Evolutionary conservation across 2,797 vertebrate genomes (phyloP).

Genomic region (Lepidocolaptes lacrymiger): DNA sequence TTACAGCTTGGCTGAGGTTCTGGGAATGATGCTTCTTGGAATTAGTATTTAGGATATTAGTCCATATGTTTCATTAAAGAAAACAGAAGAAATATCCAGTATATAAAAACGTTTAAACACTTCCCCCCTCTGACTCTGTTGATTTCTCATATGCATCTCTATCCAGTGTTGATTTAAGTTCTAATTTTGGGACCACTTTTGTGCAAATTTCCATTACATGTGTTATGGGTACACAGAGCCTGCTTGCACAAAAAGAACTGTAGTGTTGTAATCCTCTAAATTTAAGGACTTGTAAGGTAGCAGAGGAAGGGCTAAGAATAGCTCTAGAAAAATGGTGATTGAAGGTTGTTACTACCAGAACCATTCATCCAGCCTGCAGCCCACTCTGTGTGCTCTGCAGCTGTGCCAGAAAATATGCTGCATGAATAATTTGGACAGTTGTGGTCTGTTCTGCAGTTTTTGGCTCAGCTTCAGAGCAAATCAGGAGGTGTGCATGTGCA

Average conservation of each 20-base stretch:
- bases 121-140: not conserved
- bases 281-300: conserved; percentile 1
- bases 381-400: not conserved
- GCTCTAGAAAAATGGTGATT: not conserved
- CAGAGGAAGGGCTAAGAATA: not conserved
- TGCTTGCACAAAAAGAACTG: not conserved
- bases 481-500: not conserved
- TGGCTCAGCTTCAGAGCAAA: not conserved
- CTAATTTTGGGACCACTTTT: not conserved
- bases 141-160: not conserved
- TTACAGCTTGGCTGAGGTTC: not conserved
- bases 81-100: not conserved
- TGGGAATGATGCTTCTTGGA: not conserved
- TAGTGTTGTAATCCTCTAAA: not conserved
- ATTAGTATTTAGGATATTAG: not conserved
- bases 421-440: not conserved
- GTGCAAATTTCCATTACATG: not conserved
- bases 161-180: not conserved
- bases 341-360: conserved; percentile 4
- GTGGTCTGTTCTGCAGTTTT: not conserved
- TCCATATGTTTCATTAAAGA: not conserved
- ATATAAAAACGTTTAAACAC: not conserved
- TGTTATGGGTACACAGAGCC: not conserved
- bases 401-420: not conserved
- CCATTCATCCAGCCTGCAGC: conserved; percentile 9